A percentile compares a stretch with the other conserved stretches of the same genome.
Evolutionary conservation across 2,113 vertebrate species (phyloP).

Genomic region (Gymnarchus niloticus): DNA sequence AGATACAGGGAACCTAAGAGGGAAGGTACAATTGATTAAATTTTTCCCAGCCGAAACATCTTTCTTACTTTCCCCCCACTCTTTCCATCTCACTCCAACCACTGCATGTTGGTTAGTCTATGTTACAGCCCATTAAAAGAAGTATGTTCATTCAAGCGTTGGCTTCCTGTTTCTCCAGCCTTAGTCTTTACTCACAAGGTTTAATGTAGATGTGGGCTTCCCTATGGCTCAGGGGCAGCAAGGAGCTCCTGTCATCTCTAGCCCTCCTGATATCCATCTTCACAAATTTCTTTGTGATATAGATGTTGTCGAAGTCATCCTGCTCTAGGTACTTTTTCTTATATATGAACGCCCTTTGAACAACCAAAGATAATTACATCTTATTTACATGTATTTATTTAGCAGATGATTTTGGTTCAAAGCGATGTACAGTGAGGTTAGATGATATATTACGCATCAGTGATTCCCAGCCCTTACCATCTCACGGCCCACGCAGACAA

Average conservation of each 20-base stretch:
- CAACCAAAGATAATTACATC: background rate
- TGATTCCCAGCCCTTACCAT: too few relatives aligned
- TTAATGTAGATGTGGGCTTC: slow-evolving; percentile 68
- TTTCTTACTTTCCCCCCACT: background rate
- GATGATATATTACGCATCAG: too few relatives aligned
- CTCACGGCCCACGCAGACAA: too few relatives aligned
- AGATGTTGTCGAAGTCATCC: slow-evolving; percentile 74
- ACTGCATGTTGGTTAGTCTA: background rate
- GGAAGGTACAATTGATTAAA: background rate
- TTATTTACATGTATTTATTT: too few relatives aligned
- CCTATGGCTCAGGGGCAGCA: slow-evolving; percentile 64
- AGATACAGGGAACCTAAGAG: slow-evolving; percentile 55
- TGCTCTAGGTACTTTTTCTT: slow-evolving; percentile 61
- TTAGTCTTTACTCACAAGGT: slow-evolving; percentile 61
- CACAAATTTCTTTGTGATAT: slow-evolving; percentile 69
- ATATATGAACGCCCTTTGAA: slow-evolving; percentile 70
- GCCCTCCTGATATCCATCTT: slow-evolving; percentile 58
- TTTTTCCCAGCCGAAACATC: background rate
- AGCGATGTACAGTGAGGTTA: too few relatives aligned
- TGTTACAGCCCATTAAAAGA: background rate
- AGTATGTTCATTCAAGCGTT: background rate
- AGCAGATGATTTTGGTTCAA: too few relatives aligned
- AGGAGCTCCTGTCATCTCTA: slow-evolving; percentile 47
- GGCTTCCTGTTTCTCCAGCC: background rate
- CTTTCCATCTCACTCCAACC: background rate